Evolutionary conservation across 2,113 vertebrate species (phyloP).

Genomic region (Polyodon spathula): DNA sequence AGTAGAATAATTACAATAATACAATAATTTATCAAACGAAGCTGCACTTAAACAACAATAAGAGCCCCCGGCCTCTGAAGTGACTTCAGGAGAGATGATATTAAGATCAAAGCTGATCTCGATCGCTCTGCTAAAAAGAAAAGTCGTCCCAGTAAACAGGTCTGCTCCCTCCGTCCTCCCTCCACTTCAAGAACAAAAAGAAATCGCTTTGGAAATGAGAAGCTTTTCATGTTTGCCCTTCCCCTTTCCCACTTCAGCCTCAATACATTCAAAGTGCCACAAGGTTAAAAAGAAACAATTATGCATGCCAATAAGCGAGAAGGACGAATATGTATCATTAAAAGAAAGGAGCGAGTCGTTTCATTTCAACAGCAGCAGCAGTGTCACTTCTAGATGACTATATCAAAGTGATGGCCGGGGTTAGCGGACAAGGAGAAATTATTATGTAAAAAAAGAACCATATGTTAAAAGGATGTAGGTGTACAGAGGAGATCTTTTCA

Average conservation of each 20-base stretch:
- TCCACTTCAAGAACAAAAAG: too few relatives aligned
- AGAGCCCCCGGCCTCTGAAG: constrained; percentile 18
- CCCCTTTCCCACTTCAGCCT: too few relatives aligned
- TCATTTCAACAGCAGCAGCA: constrained; percentile 42
- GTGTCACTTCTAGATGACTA: constrained; percentile 42
- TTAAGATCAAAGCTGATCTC: not conserved
- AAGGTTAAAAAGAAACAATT: too few relatives aligned
- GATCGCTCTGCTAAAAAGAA: not conserved
- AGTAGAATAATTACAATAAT: too few relatives aligned
- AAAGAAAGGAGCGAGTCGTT: too few relatives aligned
- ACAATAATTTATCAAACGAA: too few relatives aligned
- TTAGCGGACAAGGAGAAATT: constrained; percentile 45
- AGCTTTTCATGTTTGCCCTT: too few relatives aligned
- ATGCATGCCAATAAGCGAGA: too few relatives aligned
- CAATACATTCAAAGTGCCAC: too few relatives aligned
- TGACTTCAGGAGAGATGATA: constrained; percentile 19
- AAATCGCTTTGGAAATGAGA: too few relatives aligned
- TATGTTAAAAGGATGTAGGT: constrained; percentile 48
- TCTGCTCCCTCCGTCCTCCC: too few relatives aligned
- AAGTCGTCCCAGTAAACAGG: not conserved
- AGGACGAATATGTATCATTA: too few relatives aligned
- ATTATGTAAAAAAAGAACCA: constrained; percentile 54
- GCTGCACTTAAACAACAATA: not conserved
- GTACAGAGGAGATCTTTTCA: constrained; percentile 42
- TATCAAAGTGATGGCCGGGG: constrained; percentile 47